phyloP scores from a whole-genome alignment of 2,888 invertebrate genomes.

The Diachrysia chrysitis region DNA sequence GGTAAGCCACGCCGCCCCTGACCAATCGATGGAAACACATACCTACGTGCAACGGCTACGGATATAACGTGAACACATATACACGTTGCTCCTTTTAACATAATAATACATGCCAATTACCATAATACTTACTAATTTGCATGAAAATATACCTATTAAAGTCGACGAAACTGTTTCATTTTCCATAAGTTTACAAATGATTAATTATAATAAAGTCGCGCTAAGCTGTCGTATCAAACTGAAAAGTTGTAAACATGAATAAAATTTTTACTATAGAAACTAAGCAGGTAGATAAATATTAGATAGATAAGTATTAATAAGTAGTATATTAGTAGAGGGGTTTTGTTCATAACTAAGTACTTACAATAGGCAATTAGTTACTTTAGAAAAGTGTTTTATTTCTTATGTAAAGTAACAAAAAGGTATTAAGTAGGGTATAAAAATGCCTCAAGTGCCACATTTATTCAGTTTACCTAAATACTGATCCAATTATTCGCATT shows the following conservation, averaged over 20 bases:
- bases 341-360: neutral
- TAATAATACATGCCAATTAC: constrained; percentile 41
- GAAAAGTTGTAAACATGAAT: constrained; percentile 16
- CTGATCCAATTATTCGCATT: constrained; percentile 46
- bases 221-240: constrained; percentile 15
- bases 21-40: constrained; percentile 85
- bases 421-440: constrained; percentile 25
- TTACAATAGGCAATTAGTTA: neutral
- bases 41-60: constrained; percentile 51
- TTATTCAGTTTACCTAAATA: constrained; percentile 50
- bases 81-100: constrained; percentile 32
- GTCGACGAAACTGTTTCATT: constrained; percentile 26
- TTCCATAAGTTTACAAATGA: constrained; percentile 23
- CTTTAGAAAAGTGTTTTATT: neutral
- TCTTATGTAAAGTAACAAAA: neutral
- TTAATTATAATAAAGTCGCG: constrained; percentile 18
- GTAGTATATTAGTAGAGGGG: neutral
- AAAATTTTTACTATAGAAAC: neutral
- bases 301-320: neutral
- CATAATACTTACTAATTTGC: constrained; percentile 41
- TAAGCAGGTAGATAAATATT: constrained; percentile 7
- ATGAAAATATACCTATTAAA: constrained; percentile 35
- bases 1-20: constrained; percentile 84
- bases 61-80: constrained; percentile 42
- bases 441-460: constrained; percentile 24